phyloP scores from a whole-genome alignment of 2,113 vertebrate genomes.

The Suricata suricatta region DNA sequence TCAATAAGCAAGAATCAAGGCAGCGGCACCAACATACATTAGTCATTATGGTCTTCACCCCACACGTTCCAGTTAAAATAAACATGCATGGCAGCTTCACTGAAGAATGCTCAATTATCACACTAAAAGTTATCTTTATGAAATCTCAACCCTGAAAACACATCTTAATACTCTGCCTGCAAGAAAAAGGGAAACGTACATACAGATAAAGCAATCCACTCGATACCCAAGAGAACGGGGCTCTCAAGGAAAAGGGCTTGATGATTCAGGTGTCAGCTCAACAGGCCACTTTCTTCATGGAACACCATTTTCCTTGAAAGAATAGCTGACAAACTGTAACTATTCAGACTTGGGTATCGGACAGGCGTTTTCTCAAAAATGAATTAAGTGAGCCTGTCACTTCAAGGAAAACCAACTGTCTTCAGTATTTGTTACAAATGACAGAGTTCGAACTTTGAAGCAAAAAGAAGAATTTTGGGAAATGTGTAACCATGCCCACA shows the following conservation, averaged over 20 bases:
- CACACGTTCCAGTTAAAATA: background rate
- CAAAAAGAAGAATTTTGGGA: conserved; percentile 1
- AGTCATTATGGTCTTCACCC: background rate
- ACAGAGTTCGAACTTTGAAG: background rate
- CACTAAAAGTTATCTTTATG: background rate
- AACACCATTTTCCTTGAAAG: background rate
- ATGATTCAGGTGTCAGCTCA: background rate
- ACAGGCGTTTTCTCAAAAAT: conserved; percentile 31
- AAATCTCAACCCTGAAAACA: background rate
- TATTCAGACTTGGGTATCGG: background rate
- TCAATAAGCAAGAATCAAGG: background rate
- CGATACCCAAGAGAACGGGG: background rate
- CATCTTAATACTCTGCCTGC: background rate
- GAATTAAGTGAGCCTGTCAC: background rate
- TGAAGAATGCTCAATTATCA: background rate
- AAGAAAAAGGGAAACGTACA: background rate
- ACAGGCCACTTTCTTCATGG: background rate
- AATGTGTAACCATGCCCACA: background rate
- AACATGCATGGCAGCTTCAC: background rate
- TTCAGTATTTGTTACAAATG: background rate
- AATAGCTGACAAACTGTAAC: background rate
- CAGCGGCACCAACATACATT: background rate
- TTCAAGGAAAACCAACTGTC: background rate
- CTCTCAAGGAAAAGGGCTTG: background rate
- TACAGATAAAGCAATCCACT: background rate